These are phyloP conservation scores for Rostratula benghalensis DNA, from an alignment of 2,113 vertebrate genomes.

Conservation along the genomic window DNA sequence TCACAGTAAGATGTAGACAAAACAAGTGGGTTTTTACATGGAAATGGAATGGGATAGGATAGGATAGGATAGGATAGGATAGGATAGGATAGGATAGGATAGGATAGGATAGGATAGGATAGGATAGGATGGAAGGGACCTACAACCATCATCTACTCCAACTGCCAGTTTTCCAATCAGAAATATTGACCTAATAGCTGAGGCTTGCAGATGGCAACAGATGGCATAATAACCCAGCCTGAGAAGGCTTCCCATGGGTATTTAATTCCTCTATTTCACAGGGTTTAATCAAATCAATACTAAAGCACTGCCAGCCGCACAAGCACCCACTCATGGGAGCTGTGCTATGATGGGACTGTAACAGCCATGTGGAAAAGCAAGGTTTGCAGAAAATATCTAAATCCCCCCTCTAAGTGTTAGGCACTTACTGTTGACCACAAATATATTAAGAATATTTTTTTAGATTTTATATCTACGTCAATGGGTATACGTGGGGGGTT, in stretches of 20 bases:
- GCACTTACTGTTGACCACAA: background rate
- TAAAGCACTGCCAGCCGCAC: background rate
- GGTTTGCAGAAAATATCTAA: background rate
- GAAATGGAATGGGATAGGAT: background rate
- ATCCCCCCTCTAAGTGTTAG: background rate
- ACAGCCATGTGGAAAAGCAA: background rate
- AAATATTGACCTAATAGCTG: background rate
- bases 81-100: background rate
- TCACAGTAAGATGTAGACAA: background rate
- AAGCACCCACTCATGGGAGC: background rate
- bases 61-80: background rate
- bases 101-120: background rate
- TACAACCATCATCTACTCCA: background rate
- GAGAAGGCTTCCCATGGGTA: background rate
- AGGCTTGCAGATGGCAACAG: background rate
- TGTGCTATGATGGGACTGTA: background rate
- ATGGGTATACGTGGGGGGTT: background rate
- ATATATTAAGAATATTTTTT: background rate
- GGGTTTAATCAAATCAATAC: background rate
- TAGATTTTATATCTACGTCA: background rate
- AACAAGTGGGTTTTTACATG: background rate
- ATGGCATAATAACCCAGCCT: background rate
- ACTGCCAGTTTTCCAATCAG: background rate
- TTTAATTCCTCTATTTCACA: background rate
- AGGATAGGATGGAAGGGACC: background rate